Evolutionary conservation across 2,113 vertebrate species (phyloP).

Genomic region (Heterotilapia buettikoferi): DNA sequence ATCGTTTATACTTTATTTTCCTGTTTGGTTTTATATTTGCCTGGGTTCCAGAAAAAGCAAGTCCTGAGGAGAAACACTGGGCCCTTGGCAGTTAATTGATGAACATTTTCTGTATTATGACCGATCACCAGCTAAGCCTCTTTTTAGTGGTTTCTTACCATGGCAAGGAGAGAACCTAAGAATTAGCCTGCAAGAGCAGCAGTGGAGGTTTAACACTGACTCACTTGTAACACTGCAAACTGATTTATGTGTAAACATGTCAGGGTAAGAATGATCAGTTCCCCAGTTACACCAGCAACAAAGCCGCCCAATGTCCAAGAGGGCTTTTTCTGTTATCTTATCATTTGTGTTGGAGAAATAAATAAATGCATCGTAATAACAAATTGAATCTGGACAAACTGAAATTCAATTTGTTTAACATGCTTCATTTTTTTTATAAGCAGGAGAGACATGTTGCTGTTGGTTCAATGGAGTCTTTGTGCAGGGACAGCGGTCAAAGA

Average conservation of each 20-base stretch:
- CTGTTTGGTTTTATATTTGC: not conserved
- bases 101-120: conserved; percentile 6
- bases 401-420: conserved; percentile 25
- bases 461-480: conserved; percentile 20
- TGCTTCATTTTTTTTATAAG: not conserved
- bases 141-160: not conserved
- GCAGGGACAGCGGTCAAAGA: not conserved
- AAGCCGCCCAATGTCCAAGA: not conserved
- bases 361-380: not conserved
- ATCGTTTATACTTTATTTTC: not conserved
- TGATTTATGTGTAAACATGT: conserved; percentile 19
- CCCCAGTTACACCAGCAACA: not conserved
- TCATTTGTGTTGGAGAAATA: not conserved
- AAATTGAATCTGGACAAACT: conserved; percentile 29
- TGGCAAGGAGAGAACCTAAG: not conserved
- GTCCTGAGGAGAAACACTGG: not conserved
- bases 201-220: not conserved
- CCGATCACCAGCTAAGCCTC: not conserved
- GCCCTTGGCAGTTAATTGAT: not conserved
- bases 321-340: not conserved
- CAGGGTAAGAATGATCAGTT: not conserved
- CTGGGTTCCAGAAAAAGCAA: not conserved
- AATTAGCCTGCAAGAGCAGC: not conserved
- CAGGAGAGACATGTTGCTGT: not conserved
- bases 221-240: not conserved